phyloP scores from a whole-genome alignment of 2,113 vertebrate species.

The Crocuta crocuta region DNA sequence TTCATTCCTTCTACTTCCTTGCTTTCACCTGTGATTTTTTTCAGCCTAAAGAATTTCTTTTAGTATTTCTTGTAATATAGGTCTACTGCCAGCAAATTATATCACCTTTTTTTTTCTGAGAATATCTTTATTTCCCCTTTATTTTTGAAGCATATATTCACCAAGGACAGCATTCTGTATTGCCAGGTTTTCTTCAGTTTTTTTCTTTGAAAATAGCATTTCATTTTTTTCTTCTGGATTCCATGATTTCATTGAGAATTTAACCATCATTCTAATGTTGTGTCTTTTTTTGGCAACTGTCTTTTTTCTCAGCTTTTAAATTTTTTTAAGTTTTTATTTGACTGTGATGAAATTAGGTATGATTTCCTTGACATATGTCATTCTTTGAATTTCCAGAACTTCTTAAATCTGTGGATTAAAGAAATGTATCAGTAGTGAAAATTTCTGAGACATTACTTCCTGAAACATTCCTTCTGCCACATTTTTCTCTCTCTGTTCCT shows the following conservation, averaged over 20 bases:
- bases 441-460: background rate
- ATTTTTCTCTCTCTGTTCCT: background rate
- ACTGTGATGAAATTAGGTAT: background rate
- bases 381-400: background rate
- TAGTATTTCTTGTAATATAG: background rate
- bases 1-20: background rate
- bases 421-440: background rate
- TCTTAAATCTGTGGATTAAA: background rate
- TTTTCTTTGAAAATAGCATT: conserved; percentile 16
- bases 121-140: background rate
- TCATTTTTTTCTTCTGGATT: background rate
- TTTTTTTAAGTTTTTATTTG: background rate
- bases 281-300: background rate
- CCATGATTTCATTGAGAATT: background rate
- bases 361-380: background rate
- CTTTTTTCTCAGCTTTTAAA: background rate
- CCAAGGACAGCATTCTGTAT: background rate
- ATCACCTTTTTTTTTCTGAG: background rate
- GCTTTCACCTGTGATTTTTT: background rate
- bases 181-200: background rate
- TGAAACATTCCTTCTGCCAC: background rate
- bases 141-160: background rate
- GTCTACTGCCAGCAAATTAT: background rate
- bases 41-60: background rate
- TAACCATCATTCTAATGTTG: background rate